Evolutionary conservation across 2,113 vertebrate species (phyloP).

Genomic region (Cichladusa arquata): DNA sequence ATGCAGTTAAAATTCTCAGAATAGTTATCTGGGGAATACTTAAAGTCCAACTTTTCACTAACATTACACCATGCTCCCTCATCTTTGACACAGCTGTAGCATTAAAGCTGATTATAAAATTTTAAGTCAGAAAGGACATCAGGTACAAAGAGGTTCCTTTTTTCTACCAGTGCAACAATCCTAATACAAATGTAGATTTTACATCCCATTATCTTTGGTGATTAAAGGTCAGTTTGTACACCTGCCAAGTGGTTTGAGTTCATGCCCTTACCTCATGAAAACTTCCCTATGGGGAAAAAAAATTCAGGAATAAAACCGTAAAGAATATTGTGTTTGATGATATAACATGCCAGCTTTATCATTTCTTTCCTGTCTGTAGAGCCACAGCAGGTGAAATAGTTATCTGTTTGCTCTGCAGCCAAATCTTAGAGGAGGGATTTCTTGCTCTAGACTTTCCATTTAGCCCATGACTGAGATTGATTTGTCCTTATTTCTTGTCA

Average conservation of each 20-base stretch:
- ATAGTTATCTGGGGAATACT: neutral
- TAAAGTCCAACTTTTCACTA: neutral
- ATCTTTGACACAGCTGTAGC: neutral
- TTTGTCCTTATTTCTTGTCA: neutral
- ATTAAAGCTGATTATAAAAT: neutral
- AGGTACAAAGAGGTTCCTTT: neutral
- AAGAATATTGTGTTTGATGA: neutral
- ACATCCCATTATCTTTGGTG: neutral
- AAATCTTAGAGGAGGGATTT: neutral
- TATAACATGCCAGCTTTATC: neutral
- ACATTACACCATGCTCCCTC: neutral
- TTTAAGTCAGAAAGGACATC: neutral
- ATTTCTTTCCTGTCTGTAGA: neutral
- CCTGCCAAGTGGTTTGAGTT: neutral
- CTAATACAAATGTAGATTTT: constrained; percentile 8
- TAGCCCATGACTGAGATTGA: neutral
- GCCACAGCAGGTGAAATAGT: neutral
- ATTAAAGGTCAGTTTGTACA: constrained; percentile 23
- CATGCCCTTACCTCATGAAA: neutral
- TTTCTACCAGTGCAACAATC: neutral
- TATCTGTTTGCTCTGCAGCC: neutral
- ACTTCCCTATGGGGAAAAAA: neutral
- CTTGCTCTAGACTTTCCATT: neutral
- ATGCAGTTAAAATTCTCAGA: neutral
- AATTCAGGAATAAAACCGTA: neutral